Conservation (phyloP, 2,888 invertebrate species). For the Drosophila mimica region DNA sequence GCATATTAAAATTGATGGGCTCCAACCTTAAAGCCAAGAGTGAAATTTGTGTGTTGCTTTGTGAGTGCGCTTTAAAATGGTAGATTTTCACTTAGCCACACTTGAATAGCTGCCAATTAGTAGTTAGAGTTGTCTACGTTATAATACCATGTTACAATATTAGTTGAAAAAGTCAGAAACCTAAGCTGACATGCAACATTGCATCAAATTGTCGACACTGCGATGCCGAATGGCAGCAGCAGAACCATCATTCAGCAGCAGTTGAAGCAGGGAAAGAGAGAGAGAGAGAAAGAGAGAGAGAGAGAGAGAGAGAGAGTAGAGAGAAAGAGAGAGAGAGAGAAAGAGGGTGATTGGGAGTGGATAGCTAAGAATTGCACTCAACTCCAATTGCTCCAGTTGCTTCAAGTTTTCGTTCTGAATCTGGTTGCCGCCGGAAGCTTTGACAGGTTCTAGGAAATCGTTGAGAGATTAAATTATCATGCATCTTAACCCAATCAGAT, state of each 20-base stretch:
- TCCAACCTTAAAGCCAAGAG: slow-evolving; percentile 21
- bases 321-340: not conserved
- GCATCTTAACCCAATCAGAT: slow-evolving; percentile 58
- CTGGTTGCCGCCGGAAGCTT: slow-evolving; percentile 41
- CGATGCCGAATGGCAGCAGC: slow-evolving; percentile 55
- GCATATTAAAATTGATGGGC: slow-evolving; percentile 70
- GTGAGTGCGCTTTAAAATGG: slow-evolving; percentile 45
- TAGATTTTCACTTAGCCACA: slow-evolving; percentile 23
- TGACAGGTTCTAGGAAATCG: slow-evolving; percentile 56
- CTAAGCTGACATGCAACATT: slow-evolving; percentile 80
- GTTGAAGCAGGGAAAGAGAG: not conserved
- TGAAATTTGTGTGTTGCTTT: slow-evolving; percentile 8
- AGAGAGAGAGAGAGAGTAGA: not conserved
- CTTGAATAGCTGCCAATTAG: slow-evolving; percentile 71
- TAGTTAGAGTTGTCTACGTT: slow-evolving; percentile 57
- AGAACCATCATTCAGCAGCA: not conserved
- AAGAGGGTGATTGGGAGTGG: not conserved
- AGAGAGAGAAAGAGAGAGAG: not conserved
- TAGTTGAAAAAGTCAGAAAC: not conserved
- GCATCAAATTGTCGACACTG: slow-evolving; percentile 69
- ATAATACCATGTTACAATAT: slow-evolving; percentile 72
- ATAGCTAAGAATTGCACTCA: slow-evolving; percentile 7
- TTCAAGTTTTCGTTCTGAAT: slow-evolving; percentile 1
- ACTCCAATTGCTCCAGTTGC: slow-evolving; percentile 17
- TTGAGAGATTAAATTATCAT: slow-evolving; percentile 63